Base-by-base conservation (phyloP, 2,113 vertebrate species). In the Hymenochirus boettgeri region DNA sequence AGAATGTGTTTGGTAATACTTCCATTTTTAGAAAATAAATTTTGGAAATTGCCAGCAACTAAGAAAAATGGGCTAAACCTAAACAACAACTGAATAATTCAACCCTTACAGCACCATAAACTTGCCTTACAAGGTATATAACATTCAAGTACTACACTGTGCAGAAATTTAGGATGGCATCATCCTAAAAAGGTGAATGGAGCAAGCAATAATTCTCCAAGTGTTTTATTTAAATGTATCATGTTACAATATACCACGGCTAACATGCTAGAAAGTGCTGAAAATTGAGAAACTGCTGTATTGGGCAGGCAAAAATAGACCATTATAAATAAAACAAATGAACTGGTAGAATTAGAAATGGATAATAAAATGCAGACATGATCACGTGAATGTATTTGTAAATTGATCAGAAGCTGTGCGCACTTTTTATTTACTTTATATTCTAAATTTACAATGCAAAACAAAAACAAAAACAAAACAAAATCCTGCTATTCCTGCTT, bases 401-500 rank as follows among this genome's bases (percentile, higher is more conserved):
- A 78, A 88, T 89, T 91, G 82, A 89, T 91, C 86, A 90, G 92
- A 95, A 94, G 91, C 91, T 92, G 88, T 91, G 92, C 79, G 83
- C 81, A 89, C 82, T 81, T 91, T 90, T 91, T 90, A 86, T 87
- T 91, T 88, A 89, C 90, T 89, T 86, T 86, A 84, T 88, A 83
- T 82, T 88, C 87, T 93, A 93, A 88, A 85, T 87, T 88, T 87
- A 94, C 90, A 93, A 85, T 87, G 62, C 78, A 80, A 82, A 79
- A 86, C 46, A 84, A 80, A 80, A 74, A 35, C 46, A n/a, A n/a
- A n/a, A n/a, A 71, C 15, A 42, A 69, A 69, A 55, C 21, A 6
- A 29, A 74, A 62, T 70, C 61, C 61, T 70, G 72, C 80, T 82
- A 84, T 85, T 83, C 88, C 87, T 86, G 80, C 84, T 81, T 82